Percentiles rank a stretch among this genome's conserved stretches.
Conservation (phyloP, 1,140 invertebrate genomes). For the Berghia stephanieae region DNA sequence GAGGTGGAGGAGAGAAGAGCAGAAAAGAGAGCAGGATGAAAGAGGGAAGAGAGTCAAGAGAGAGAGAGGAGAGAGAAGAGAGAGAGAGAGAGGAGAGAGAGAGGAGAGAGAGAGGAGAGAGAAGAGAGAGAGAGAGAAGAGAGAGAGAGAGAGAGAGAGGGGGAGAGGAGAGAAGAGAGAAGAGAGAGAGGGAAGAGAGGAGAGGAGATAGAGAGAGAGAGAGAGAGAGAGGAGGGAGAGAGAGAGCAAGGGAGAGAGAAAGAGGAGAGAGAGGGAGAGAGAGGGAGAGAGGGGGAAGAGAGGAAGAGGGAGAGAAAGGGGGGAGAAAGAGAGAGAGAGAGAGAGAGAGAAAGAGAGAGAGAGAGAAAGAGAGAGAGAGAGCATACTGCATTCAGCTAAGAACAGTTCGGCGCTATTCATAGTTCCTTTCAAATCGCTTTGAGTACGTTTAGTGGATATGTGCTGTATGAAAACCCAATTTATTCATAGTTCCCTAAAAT, state of each 20-base stretch:
- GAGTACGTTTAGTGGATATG: too few species aligned
- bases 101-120: background rate
- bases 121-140: background rate
- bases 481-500: too few species aligned
- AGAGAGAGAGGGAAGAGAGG: too few species aligned
- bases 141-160: background rate
- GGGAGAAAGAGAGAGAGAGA: background rate
- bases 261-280: background rate
- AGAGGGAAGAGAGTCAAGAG: background rate
- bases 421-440: too few species aligned
- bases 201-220: background rate
- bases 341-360: too few species aligned
- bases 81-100: background rate
- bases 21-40: background rate
- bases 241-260: background rate
- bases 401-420: too few species aligned
- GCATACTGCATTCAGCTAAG: too few species aligned
- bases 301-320: background rate
- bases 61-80: background rate
- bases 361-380: too few species aligned
- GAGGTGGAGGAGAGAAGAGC: background rate
- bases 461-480: too few species aligned
- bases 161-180: background rate
- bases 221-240: background rate
- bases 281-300: background rate